Evolutionary conservation across 2,888 invertebrate genomes (phyloP).

Genomic region (Odontocolon sp.): DNA sequence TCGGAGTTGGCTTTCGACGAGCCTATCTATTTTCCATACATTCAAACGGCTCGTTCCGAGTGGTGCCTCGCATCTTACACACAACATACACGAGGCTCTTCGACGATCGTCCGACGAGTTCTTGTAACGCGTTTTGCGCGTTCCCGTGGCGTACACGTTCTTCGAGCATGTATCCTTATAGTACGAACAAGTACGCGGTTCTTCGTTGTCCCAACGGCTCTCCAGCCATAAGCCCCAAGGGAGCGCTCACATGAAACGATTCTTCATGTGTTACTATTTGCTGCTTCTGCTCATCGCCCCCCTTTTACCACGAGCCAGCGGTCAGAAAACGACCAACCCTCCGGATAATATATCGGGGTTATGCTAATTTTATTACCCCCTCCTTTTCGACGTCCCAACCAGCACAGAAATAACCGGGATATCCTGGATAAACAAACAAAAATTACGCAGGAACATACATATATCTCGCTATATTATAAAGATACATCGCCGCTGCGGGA

Average conservation of each 20-base stretch:
- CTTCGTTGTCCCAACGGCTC: no score
- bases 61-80: neutral
- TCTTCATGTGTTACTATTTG: no score
- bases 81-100: neutral
- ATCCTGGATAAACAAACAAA: slow-evolving; percentile 44
- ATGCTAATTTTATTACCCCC: slow-evolving; percentile 73
- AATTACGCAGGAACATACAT: slow-evolving; percentile 16
- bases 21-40: slow-evolving; percentile 34
- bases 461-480: no score
- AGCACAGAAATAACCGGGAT: slow-evolving; percentile 30
- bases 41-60: neutral
- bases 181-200: slow-evolving; percentile 47
- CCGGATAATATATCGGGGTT: slow-evolving; percentile 71
- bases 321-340: slow-evolving; percentile 29
- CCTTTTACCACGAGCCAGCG: slow-evolving; percentile 39
- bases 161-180: slow-evolving; percentile 43
- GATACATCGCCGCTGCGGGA: no score
- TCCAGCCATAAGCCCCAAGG: no score
- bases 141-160: slow-evolving; percentile 9
- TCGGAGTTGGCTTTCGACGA: slow-evolving; percentile 39
- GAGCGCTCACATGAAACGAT: slow-evolving; percentile 18
- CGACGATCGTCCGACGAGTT: slow-evolving; percentile 32
- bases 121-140: slow-evolving; percentile 36
- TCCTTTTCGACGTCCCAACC: no score
- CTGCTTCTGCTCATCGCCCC: neutral